Evolutionary conservation across 2,888 invertebrate species (phyloP), one percentile per base, ranked within the genome.

Genomic region (Empis stercorea): DNA sequence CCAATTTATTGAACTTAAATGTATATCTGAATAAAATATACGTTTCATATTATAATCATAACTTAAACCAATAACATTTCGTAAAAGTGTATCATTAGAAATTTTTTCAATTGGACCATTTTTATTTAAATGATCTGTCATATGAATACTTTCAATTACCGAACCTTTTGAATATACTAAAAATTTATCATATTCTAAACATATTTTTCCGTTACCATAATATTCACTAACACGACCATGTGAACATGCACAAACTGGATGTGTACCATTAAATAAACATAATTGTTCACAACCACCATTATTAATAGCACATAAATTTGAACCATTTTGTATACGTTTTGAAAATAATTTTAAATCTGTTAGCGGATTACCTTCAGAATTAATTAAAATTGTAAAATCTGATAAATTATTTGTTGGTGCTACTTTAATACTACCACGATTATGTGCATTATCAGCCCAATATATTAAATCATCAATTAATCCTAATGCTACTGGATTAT

Each of bases 11-110:
- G 85, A 80, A 48, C 87, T 88, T 60, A 82, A 75, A 64, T 89
- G 87, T 52, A 92, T 88, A 68, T 92, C 92, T 1, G 91, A 91
- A 71, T 87, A 93, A 72, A 87, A 91, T 43, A 91, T 71, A 44
- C 79, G 71, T 55, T 78, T 73, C 30, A 71, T 71, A 49, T 71
- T 68, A 67, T 83, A 87, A 70, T 87, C 85, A 67, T 81, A 88
- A 2, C 87, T 78, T 45, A 93, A 73, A 17, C 87, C 89, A 58
- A 92, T 89, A 10, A 87, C 88, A 71, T 92, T 92, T 48, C 86
- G 75, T 78, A 92, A 82, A 58, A 78, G 69, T 6, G 81, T 80
- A 51, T 77, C 71, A 61, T 84, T 79, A 52, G 79, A 76, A 47
- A 92, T 84, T 36, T 79, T 74, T 41, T 81, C 78, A 56, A 81